Evolutionary conservation across 2,113 vertebrate species (phyloP).

Genomic region (Chaetodon trifascialis): DNA sequence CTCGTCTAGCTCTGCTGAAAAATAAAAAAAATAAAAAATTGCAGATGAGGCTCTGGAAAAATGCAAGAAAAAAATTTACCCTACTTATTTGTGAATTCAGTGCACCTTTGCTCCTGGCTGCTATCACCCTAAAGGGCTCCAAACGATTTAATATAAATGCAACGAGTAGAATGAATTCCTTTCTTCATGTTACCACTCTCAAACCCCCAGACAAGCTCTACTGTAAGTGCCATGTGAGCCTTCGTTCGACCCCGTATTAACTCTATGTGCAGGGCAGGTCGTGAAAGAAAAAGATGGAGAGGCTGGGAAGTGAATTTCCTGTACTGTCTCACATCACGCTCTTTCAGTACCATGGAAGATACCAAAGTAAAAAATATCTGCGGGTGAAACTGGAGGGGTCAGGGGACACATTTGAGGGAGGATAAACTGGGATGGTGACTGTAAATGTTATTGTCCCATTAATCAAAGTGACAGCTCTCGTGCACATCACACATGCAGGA

Average conservation of each 20-base stretch:
- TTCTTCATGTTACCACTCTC: background rate
- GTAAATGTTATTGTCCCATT: constrained; percentile 81
- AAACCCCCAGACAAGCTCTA: background rate
- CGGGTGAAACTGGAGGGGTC: constrained; percentile 47
- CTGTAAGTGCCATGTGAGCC: background rate
- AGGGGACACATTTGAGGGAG: constrained; percentile 55
- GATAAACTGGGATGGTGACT: constrained; percentile 67
- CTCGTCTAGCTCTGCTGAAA: background rate
- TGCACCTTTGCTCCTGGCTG: background rate
- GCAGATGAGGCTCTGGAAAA: background rate
- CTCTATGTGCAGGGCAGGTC: background rate
- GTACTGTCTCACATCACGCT: constrained; percentile 12
- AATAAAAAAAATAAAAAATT: background rate
- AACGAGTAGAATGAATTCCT: background rate
- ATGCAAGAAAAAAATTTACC: background rate
- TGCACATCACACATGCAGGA: constrained; percentile 70
- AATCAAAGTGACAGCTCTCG: constrained; percentile 76
- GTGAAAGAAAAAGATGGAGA: constrained; percentile 33
- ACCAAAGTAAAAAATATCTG: constrained; percentile 47
- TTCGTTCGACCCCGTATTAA: background rate
- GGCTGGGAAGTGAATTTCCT: constrained; percentile 37
- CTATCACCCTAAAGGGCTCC: background rate
- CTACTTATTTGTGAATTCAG: background rate
- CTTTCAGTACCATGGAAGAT: constrained; percentile 6
- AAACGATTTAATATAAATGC: constrained; percentile 6